phyloP scores from a whole-genome alignment of 2,888 invertebrate genomes.

The Stictocephala bisonia region DNA sequence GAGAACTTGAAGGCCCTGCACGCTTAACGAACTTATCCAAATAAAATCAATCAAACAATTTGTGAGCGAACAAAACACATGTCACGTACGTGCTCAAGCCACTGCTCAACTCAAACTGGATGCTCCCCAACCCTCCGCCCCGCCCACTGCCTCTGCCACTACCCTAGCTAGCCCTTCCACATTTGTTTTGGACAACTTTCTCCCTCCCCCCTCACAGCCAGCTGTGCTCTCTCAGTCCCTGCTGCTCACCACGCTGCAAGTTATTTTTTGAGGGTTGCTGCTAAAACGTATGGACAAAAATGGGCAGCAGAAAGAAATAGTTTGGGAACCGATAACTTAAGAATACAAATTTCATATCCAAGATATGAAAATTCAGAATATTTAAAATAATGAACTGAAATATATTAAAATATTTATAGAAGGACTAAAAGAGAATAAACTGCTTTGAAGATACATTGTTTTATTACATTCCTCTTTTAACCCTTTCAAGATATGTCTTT shows the following conservation, averaged over 20 bases:
- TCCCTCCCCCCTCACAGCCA: neutral
- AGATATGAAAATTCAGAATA: no score
- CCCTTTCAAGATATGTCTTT: no score
- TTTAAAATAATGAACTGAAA: no score
- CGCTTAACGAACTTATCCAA: neutral
- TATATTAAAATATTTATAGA: no score
- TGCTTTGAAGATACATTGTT: no score
- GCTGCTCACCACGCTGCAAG: neutral
- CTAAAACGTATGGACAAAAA: slow-evolving; percentile 18
- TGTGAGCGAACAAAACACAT: neutral
- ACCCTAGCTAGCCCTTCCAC: neutral
- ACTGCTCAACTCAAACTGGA: neutral
- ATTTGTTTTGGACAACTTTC: neutral
- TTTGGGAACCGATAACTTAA: no score
- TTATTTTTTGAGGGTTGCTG: slow-evolving; percentile 6
- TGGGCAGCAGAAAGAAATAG: slow-evolving; percentile 3
- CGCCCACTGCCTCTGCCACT: slow-evolving; percentile 19
- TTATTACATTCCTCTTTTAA: no score
- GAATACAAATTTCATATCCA: no score
- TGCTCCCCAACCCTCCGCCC: slow-evolving; percentile 21
- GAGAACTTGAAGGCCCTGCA: neutral
- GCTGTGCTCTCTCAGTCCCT: neutral
- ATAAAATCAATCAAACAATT: neutral
- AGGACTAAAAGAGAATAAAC: no score
- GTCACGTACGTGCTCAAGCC: neutral